Base-by-base conservation (phyloP, 1,140 invertebrate genomes). In the Parasteatoda tepidariorum region DNA sequence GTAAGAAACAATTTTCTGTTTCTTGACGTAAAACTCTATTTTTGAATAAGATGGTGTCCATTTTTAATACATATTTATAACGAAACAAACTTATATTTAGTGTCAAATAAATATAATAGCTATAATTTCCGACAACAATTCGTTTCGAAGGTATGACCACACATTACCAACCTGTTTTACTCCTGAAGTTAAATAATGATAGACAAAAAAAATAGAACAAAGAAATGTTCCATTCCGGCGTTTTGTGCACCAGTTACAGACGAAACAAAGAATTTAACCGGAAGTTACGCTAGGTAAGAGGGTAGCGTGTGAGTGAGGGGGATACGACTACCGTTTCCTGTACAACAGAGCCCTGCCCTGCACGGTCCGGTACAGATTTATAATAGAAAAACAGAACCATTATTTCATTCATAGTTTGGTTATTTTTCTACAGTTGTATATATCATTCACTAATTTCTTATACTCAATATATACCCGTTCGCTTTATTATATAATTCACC, bases 321-420 rank as follows among this genome's bases (percentile, higher is more conserved):
- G 38, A 59, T 41, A 33, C 34, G 38, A 38, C 7, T 28, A 28
- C 11, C 18, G 41, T 57, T 78, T 78, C 75, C 75, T 78, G 62
- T 57, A 18, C 38, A 48, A 48, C 9, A 48, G 26, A 30, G 57
- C n/a, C 57, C 71, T 54, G 55, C 31, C 71, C 61, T 61, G 26
- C 75, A 78, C 75, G 75, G 75, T 78, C 75, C 75, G 75, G 64
- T 78, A 67, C 75, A 34, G 66, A 78, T 41, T 67, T 59, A 78
- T 78, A 78, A 78, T 67, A 64, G 75, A 15, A 18, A 15, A 64
- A 22, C n/a, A 62, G 18, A 31, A 30, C 4, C 38, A 31, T 38
- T 48, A 38, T 24, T 71, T 75, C 73, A 31, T 48, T 30, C 57
- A 75, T 62, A 62, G 7, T 33, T 15, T 28, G 5, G 57, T 28